Percentiles rank a stretch among this genome's conserved stretches.
Conservation (phyloP, 2,888 invertebrate species). For the Athalia cordata region DNA sequence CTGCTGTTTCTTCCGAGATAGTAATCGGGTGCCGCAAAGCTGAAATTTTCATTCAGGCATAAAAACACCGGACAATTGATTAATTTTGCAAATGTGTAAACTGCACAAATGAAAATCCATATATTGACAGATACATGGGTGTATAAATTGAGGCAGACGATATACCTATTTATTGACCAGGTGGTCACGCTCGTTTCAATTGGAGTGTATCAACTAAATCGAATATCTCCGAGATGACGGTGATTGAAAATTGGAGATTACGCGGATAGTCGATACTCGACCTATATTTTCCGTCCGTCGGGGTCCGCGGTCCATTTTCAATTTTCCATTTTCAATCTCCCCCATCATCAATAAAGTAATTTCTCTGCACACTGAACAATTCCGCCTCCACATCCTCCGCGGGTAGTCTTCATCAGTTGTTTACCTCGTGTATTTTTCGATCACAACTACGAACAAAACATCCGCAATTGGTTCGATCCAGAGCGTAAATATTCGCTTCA, state of each 20-base stretch:
- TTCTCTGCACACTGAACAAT: slow-evolving; percentile 34
- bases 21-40: no score
- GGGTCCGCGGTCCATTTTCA: slow-evolving; percentile 53
- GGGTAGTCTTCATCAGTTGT: slow-evolving; percentile 20
- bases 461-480: slow-evolving; percentile 16
- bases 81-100: no score
- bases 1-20: no score
- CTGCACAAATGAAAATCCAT: no score
- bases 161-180: background rate
- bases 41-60: no score
- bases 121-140: no score
- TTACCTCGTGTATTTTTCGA: slow-evolving; percentile 35
- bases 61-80: no score
- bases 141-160: background rate
- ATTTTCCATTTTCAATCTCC: slow-evolving; percentile 56
- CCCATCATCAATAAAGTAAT: slow-evolving; percentile 54
- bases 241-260: slow-evolving; percentile 44
- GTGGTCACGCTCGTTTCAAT: background rate
- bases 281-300: slow-evolving; percentile 26
- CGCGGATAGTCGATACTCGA: slow-evolving; percentile 39
- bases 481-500: slow-evolving; percentile 41
- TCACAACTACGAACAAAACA: slow-evolving; percentile 28
- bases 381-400: background rate
- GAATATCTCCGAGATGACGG: slow-evolving; percentile 27
- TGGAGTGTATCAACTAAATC: slow-evolving; percentile 36